phyloP scores from a whole-genome alignment of 2,888 invertebrate species.

The Rhorus exstirpatorius region DNA sequence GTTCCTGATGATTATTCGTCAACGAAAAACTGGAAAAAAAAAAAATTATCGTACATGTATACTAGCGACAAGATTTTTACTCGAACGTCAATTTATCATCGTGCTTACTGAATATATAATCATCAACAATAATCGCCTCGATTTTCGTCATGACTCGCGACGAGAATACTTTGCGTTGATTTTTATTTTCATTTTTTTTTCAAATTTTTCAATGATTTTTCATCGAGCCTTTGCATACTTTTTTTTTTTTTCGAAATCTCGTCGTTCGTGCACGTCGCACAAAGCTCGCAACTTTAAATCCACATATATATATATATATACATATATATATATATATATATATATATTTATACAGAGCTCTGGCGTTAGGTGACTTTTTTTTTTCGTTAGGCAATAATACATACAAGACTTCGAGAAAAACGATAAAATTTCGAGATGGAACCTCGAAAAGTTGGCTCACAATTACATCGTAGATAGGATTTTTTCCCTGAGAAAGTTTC shows the following conservation, averaged over 20 bases:
- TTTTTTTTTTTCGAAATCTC: conserved; percentile 32
- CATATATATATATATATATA: no score
- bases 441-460: conserved; percentile 24
- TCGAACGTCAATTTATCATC: conserved; percentile 36
- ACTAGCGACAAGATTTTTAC: conserved; percentile 48
- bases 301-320: conserved; percentile 35
- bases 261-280: conserved; percentile 56
- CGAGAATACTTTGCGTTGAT: conserved; percentile 46
- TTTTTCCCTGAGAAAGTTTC: conserved; percentile 8
- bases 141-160: conserved; percentile 32
- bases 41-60: not conserved
- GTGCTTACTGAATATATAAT: conserved; percentile 34
- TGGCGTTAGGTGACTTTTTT: no score
- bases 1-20: conserved; percentile 12
- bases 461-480: conserved; percentile 45
- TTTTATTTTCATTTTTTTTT: not conserved
- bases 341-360: no score
- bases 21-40: not conserved
- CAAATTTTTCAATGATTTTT: conserved; percentile 8
- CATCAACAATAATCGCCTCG: conserved; percentile 10
- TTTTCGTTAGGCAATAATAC: conserved; percentile 30
- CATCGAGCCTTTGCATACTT: conserved; percentile 26
- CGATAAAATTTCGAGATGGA: conserved; percentile 5
- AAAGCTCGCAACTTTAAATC: conserved; percentile 47
- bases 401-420: conserved; percentile 29